Conservation (phyloP, 2,113 vertebrate genomes). For the Rhagologus leucostigma region DNA sequence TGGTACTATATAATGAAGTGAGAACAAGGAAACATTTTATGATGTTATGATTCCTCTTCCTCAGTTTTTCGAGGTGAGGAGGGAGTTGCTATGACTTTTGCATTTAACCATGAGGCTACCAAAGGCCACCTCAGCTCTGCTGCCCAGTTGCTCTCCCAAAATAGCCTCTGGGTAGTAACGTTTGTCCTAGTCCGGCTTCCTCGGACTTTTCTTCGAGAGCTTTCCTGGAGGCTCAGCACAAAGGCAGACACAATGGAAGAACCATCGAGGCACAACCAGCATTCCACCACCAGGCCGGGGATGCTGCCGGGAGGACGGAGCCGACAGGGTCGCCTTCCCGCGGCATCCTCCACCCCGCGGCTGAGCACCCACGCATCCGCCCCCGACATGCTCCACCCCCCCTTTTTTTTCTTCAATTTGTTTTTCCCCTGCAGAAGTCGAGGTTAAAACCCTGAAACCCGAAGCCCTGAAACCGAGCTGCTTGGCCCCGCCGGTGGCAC, state of each 20-base stretch:
- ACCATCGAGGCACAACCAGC: neutral
- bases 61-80: neutral
- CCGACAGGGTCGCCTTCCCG: accelerated
- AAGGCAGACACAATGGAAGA: neutral
- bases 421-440: neutral
- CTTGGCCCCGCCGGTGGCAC: neutral
- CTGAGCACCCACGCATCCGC: neutral
- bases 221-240: conserved; percentile 13
- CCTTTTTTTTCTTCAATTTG: neutral
- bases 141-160: neutral
- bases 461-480: conserved; percentile 36
- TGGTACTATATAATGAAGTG: neutral
- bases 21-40: neutral
- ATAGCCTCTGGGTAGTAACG: accelerated
- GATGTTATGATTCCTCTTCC: neutral
- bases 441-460: conserved; percentile 37
- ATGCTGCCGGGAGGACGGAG: accelerated
- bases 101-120: neutral
- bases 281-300: neutral
- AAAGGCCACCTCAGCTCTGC: neutral
- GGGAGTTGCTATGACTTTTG: neutral
- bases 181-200: neutral
- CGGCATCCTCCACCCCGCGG: accelerated
- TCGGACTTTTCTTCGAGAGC: neutral
- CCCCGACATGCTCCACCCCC: accelerated